Conservation (phyloP, 2,797 vertebrate species). For the Synaphobranchus kaupii region DNA sequence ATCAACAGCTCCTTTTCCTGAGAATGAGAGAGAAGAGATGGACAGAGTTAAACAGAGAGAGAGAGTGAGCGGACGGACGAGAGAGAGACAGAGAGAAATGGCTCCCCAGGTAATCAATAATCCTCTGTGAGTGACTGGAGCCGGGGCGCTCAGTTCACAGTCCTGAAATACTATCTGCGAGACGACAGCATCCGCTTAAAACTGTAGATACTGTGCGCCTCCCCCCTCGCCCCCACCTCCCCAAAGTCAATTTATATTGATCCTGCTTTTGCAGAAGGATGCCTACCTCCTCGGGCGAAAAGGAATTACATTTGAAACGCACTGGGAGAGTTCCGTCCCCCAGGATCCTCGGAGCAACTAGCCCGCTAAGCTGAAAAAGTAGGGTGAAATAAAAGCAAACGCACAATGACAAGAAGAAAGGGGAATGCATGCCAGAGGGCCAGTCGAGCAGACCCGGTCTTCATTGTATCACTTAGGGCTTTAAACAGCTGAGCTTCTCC, state of each 20-base stretch:
- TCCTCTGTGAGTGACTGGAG: not conserved
- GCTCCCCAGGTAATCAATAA: not conserved
- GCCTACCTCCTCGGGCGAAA: not conserved
- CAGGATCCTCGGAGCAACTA: not conserved
- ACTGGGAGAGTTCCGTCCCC: not conserved
- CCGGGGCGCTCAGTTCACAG: not conserved
- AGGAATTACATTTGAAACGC: not conserved
- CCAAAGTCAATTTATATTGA: conserved; percentile 14
- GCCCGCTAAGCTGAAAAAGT: not conserved
- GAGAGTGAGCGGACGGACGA: not conserved
- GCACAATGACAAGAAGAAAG: not conserved
- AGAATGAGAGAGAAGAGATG: not conserved
- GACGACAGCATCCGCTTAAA: not conserved
- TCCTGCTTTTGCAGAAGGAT: conserved; percentile 7
- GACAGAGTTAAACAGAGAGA: not conserved
- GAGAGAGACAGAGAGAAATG: not conserved
- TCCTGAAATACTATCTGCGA: not conserved
- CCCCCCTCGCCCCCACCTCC: not conserved
- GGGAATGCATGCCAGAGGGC: not conserved
- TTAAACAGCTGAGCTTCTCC: not conserved
- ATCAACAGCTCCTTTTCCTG: not conserved
- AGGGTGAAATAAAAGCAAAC: not conserved
- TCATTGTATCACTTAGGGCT: not conserved
- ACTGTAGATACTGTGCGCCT: not conserved
- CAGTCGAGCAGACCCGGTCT: not conserved